phyloP scores from a whole-genome alignment of 64 coral and sea anemone species.

The Pachyseris speciosa region DNA sequence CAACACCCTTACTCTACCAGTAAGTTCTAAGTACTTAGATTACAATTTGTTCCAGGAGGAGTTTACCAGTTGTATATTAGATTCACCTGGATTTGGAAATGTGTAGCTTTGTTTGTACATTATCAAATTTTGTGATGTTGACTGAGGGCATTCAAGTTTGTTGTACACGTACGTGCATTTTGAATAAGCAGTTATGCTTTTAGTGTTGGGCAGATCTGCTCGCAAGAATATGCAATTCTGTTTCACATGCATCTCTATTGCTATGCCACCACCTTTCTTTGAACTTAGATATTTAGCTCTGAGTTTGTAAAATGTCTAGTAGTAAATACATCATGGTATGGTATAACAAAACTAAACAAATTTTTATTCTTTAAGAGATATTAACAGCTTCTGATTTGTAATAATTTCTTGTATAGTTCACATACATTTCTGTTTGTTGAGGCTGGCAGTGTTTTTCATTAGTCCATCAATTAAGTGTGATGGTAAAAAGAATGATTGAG shows the following conservation, averaged over 20 bases:
- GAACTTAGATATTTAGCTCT: not conserved
- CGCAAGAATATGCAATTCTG: not conserved
- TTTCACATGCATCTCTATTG: too few species aligned
- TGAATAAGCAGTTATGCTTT: conserved; percentile 1
- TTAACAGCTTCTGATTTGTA: not conserved
- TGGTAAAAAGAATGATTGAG: conserved; percentile 6
- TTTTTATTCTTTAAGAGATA: not conserved
- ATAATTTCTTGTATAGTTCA: not conserved
- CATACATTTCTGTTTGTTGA: not conserved
- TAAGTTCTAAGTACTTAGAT: conserved; percentile 4
- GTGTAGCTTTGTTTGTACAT: conserved; percentile 23
- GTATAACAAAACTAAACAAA: not conserved
- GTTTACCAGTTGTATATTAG: conserved; percentile 59
- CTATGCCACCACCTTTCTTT: not conserved
- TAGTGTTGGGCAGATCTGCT: not conserved
- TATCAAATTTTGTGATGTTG: not conserved
- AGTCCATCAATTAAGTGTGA: not conserved
- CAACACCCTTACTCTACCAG: conserved; percentile 56
- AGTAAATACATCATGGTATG: not conserved
- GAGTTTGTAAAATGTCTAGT: not conserved
- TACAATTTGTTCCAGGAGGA: conserved; percentile 62
- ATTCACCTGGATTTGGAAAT: conserved; percentile 70
- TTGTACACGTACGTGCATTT: not conserved
- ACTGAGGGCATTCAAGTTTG: not conserved
- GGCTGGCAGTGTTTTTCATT: not conserved